Conservation (phyloP, 2,113 vertebrate genomes). For the Archocentrus centrarchus region DNA sequence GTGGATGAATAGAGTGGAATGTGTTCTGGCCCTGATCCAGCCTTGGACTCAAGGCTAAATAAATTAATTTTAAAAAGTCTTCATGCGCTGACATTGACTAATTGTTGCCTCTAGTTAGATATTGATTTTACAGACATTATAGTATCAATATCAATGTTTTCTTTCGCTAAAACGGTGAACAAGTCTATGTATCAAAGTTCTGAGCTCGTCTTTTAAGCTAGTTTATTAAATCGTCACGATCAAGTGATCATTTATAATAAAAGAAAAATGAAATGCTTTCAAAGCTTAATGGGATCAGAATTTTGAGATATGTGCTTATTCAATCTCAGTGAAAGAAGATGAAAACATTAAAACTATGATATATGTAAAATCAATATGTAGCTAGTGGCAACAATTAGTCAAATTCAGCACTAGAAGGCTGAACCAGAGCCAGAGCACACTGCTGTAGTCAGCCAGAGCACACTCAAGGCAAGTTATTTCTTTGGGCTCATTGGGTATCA, state of each 20-base stretch:
- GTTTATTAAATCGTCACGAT: neutral
- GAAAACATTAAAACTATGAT: neutral
- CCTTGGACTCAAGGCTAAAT: neutral
- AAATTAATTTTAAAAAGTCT: neutral
- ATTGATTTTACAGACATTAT: conserved; percentile 4
- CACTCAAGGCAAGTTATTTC: neutral
- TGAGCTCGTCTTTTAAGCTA: neutral
- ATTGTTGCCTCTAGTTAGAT: neutral
- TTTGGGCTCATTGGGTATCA: no score
- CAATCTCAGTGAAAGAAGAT: neutral
- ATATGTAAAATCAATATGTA: neutral
- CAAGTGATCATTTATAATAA: neutral
- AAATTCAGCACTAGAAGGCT: neutral
- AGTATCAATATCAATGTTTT: neutral
- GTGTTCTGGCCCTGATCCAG: neutral
- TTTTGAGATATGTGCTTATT: neutral
- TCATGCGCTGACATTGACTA: neutral
- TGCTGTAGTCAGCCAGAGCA: rapidly evolving
- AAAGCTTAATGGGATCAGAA: neutral
- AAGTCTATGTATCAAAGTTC: neutral
- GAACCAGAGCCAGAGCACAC: neutral
- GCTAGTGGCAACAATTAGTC: neutral
- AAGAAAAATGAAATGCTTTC: neutral
- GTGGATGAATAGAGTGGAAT: neutral
- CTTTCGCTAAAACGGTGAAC: neutral